phyloP scores from a whole-genome alignment of 2,888 invertebrate species.

The Pycnomerus fuliginosus region DNA sequence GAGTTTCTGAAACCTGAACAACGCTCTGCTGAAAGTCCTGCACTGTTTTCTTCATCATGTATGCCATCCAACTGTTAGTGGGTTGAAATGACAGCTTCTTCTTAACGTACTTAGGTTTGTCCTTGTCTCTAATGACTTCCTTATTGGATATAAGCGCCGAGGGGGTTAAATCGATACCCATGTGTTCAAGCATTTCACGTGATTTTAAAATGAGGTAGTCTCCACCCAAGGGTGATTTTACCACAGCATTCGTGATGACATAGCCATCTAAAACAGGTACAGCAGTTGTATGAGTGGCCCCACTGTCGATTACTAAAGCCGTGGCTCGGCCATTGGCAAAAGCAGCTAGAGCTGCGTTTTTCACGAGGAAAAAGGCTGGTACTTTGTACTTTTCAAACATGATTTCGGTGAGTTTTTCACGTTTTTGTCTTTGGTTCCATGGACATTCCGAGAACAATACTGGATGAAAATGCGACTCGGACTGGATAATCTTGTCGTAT shows the following conservation, averaged over 20 bases:
- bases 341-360: slow-evolving; percentile 96
- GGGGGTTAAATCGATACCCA: slow-evolving; percentile 62
- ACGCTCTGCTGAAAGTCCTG: slow-evolving; percentile 71
- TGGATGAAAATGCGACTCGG: slow-evolving; percentile 93
- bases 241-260: slow-evolving; percentile 91
- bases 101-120: slow-evolving; percentile 80
- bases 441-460: slow-evolving; percentile 97
- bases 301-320: slow-evolving; percentile 90
- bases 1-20: slow-evolving; percentile 82
- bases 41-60: slow-evolving; percentile 85
- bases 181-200: slow-evolving; percentile 55
- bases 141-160: slow-evolving; percentile 69
- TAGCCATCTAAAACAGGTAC: slow-evolving; percentile 94
- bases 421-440: slow-evolving; percentile 89
- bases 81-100: slow-evolving; percentile 78
- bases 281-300: slow-evolving; percentile 97
- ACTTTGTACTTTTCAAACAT: slow-evolving; percentile 99
- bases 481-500: slow-evolving; percentile 89
- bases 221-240: slow-evolving; percentile 93
- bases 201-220: slow-evolving; percentile 87
- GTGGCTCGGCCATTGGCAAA: slow-evolving; percentile 94
- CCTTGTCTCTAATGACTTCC: slow-evolving; percentile 88
- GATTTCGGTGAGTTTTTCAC: slow-evolving; percentile 93
- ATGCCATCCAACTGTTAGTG: slow-evolving; percentile 90
- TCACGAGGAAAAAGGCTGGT: slow-evolving; percentile 96